Base-by-base conservation (phyloP, 2,797 vertebrate genomes). In the Catostomus latipinnis region DNA sequence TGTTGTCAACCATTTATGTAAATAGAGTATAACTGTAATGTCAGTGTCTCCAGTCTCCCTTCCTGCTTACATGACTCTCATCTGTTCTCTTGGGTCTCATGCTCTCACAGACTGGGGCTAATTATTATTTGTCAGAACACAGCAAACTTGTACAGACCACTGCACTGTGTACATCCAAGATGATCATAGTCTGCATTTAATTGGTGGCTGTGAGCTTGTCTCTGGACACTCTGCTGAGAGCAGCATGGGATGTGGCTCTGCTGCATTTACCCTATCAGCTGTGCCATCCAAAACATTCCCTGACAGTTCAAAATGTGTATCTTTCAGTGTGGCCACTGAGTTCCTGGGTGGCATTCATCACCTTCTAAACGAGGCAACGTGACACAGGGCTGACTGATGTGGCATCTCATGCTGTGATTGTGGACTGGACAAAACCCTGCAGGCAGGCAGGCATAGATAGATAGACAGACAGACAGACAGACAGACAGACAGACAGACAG, bases 331-430 rank as follows among this genome's bases (percentile, higher is more conserved):
- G 88, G 87, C 87, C 85, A 91, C 89, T 71, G 83, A 88, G 90
- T 92, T 90, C 86, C 87, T 87, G 88, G 87, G 91, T 92, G 91
- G 91, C 90, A 93, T 95, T 94, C 85, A 93, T 95, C 93, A 94
- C 92, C 90, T 91, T 90, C 85, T 90, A 93, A 91, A 92, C 87
- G 89, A 92, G 84, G 80, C 84, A 18, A 78, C 83, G 89, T 84
- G 90, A 89, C 86, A 89, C 78, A 52, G 81, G 16, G 84, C 89
- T 88, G 87, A 85, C 90, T 90, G 90, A 93, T 85, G 90, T 89
- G 90, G 90, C 90, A 89, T 86, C 83, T 86, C 92, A 90, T 82
- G 88, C 91, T 91, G 91, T 81, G 89, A 88, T 83, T 86, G 88
- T 46, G 89, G 87, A 87, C 89, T 90, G 88, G 82, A 92, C 85